Conservation (phyloP, 1,140 invertebrate genomes). For the Lepidurus apus region DNA sequence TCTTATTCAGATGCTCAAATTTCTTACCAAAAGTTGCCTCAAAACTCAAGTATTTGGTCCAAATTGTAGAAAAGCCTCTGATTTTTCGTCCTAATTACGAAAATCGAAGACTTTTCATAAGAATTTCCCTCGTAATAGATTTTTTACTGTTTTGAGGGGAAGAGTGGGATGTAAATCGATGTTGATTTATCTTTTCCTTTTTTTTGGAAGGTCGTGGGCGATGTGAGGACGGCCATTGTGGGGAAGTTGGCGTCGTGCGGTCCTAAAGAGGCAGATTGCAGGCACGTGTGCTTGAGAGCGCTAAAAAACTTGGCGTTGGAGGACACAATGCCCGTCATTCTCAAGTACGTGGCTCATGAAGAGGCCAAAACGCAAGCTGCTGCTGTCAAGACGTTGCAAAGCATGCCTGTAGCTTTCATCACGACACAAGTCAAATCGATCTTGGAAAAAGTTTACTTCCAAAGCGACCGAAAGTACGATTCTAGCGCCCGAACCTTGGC, state of each 20-base stretch:
- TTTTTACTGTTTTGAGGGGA: no score
- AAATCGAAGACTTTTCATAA: no score
- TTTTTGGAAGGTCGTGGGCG: slow-evolving; percentile 44
- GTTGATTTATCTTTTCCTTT: slow-evolving; percentile 34
- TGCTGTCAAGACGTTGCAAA: slow-evolving; percentile 59
- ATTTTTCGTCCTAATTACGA: no score
- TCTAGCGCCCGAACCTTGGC: slow-evolving; percentile 65
- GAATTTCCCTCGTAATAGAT: no score
- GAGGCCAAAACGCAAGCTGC: slow-evolving; percentile 52
- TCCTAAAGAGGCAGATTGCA: slow-evolving; percentile 49
- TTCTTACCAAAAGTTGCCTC: no score
- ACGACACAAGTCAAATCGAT: slow-evolving; percentile 40
- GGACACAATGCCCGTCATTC: slow-evolving; percentile 53
- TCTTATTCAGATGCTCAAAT: no score
- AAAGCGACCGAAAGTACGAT: slow-evolving; percentile 58
- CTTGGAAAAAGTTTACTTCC: slow-evolving; percentile 53
- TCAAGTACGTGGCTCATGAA: slow-evolving; percentile 51
- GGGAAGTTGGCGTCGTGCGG: slow-evolving; percentile 51
- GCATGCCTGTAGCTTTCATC: slow-evolving; percentile 50
- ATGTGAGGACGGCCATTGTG: slow-evolving; percentile 49
- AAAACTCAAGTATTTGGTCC: no score
- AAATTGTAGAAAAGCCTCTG: no score
- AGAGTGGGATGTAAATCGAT: background rate
- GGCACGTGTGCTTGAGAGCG: slow-evolving; percentile 57
- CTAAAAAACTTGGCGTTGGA: slow-evolving; percentile 60